phyloP scores from a whole-genome alignment of 1,140 invertebrate species.

The Drosophila nasuta region DNA sequence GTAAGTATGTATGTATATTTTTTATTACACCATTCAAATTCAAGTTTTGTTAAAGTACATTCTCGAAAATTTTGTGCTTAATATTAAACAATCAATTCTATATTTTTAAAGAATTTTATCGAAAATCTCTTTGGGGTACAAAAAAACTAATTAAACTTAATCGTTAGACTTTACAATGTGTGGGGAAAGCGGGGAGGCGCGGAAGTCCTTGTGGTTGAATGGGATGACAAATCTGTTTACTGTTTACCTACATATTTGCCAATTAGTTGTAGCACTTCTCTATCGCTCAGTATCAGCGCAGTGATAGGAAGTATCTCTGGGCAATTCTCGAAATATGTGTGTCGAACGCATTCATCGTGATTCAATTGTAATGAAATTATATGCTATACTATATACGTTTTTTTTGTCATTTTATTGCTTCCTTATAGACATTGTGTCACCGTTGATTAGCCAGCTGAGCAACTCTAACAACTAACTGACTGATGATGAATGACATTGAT shows the following conservation, averaged over 20 bases:
- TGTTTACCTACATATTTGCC: not conserved
- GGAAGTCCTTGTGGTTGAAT: not conserved
- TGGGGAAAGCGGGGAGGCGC: no score
- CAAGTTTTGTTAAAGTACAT: no score
- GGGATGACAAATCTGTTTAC: constrained; percentile 57
- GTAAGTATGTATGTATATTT: no score
- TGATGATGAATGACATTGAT: constrained; percentile 53
- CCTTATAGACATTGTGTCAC: constrained; percentile 79
- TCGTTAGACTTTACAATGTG: no score
- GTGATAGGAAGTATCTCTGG: constrained; percentile 14
- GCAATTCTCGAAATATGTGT: constrained; percentile 43
- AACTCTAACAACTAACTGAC: not conserved
- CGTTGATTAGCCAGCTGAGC: constrained; percentile 45
- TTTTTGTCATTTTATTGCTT: constrained; percentile 32
- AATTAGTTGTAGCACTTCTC: constrained; percentile 35
- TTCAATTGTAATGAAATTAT: constrained; percentile 73
- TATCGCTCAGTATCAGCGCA: constrained; percentile 47
- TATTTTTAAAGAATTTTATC: no score
- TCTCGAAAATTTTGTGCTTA: no score
- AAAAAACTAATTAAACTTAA: no score
- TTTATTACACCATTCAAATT: no score
- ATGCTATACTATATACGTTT: not conserved
- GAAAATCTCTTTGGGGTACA: no score
- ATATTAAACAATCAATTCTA: no score
- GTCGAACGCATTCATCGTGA: constrained; percentile 44